Conservation (phyloP, 2,113 vertebrate genomes). For the Excalfactoria chinensis region DNA sequence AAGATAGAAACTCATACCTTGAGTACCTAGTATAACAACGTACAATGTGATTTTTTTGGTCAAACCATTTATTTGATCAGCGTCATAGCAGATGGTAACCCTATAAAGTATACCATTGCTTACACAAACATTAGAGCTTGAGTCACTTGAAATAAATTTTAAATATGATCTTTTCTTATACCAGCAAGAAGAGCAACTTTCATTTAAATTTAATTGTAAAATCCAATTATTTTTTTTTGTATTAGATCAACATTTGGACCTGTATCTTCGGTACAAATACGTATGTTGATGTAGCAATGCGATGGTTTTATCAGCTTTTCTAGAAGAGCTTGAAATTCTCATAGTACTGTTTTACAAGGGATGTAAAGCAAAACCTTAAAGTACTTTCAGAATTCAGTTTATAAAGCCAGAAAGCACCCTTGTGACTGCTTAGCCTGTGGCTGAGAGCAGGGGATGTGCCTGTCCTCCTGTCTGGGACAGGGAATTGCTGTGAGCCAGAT, state of each 20-base stretch:
- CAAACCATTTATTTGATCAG: slow-evolving; percentile 85
- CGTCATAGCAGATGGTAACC: slow-evolving; percentile 86
- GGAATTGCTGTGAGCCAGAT: accelerated
- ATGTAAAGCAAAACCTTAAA: background rate
- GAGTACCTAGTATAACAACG: slow-evolving; percentile 72
- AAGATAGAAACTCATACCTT: slow-evolving; percentile 80
- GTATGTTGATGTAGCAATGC: background rate
- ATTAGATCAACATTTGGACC: slow-evolving; percentile 16
- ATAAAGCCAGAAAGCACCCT: background rate
- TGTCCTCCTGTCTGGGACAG: background rate
- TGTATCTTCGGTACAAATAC: background rate
- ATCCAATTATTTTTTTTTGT: background rate
- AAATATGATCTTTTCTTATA: slow-evolving; percentile 40
- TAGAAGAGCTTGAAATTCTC: background rate
- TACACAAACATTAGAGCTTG: slow-evolving; percentile 29
- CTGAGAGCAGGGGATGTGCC: background rate
- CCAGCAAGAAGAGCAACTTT: slow-evolving; percentile 38
- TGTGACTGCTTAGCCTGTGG: accelerated
- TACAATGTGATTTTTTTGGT: slow-evolving; percentile 80
- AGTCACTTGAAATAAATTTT: slow-evolving; percentile 64
- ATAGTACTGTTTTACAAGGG: background rate
- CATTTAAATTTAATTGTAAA: slow-evolving; percentile 42
- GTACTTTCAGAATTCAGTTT: background rate
- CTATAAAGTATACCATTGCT: slow-evolving; percentile 73
- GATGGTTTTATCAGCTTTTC: background rate